Conservation (phyloP, 2,888 invertebrate species). For the Euzophera pinguis region DNA sequence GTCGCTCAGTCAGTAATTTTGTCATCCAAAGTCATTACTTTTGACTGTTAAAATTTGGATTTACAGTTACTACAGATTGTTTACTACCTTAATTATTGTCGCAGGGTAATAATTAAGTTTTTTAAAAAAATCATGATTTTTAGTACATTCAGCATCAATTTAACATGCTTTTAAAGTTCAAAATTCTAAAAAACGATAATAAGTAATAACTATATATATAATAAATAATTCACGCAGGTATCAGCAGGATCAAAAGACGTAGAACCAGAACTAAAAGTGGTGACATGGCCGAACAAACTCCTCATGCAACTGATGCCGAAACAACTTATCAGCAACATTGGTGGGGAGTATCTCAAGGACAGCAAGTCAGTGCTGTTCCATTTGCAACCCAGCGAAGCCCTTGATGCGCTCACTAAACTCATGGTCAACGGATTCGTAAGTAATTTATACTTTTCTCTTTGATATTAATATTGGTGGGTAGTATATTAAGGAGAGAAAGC, state of each 20-base stretch:
- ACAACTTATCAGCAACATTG: slow-evolving; percentile 93
- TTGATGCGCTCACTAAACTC: slow-evolving; percentile 93
- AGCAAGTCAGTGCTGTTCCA: slow-evolving; percentile 96
- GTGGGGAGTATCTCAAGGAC: slow-evolving; percentile 92
- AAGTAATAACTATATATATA: too few species aligned
- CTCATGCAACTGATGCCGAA: slow-evolving; percentile 98
- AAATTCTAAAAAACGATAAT: too few species aligned
- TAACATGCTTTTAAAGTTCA: too few species aligned
- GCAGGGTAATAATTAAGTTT: too few species aligned
- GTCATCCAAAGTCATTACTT: too few species aligned
- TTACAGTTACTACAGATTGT: too few species aligned
- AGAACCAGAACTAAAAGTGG: slow-evolving; percentile 95
- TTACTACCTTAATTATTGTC: too few species aligned
- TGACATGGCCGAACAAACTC: slow-evolving; percentile 95
- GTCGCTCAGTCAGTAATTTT: too few species aligned
- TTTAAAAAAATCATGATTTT: too few species aligned
- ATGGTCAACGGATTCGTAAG: slow-evolving; percentile 96
- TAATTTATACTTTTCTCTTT: slow-evolving; percentile 28
- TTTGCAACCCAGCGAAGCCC: slow-evolving; percentile 90
- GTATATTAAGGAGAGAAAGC: slow-evolving; percentile 90
- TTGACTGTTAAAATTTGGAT: too few species aligned
- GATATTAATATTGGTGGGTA: neutral
- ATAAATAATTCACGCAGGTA: slow-evolving; percentile 52
- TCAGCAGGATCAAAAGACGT: slow-evolving; percentile 87
- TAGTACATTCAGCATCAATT: too few species aligned